Evolutionary conservation across 2,888 invertebrate genomes (phyloP).

Genomic region (Trichacis sp.): DNA sequence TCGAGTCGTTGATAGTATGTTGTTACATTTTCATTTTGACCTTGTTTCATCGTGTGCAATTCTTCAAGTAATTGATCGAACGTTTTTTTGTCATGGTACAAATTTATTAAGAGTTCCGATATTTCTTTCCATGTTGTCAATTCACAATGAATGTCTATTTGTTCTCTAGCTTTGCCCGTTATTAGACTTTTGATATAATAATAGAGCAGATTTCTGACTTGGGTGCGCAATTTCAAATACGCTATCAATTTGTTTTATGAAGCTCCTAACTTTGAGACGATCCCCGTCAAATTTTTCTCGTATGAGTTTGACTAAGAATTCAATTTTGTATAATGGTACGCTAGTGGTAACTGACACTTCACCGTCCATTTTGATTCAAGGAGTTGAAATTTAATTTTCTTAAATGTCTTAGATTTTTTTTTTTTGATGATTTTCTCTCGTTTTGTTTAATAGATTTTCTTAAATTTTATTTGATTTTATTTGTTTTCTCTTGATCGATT

Average conservation of each 20-base stretch:
- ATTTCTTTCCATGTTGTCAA: constrained; percentile 40
- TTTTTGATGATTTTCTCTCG: too few species aligned
- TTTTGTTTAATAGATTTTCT: too few species aligned
- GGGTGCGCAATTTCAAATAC: constrained; percentile 12
- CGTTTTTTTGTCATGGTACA: constrained; percentile 46
- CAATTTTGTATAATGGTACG: too few species aligned
- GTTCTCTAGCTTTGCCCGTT: constrained; percentile 42
- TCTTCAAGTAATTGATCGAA: constrained; percentile 33
- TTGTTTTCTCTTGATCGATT: too few species aligned
- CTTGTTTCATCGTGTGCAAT: constrained; percentile 47
- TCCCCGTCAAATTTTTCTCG: constrained; percentile 16
- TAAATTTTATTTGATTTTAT: too few species aligned
- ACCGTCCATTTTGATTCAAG: too few species aligned
- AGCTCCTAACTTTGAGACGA: constrained; percentile 15
- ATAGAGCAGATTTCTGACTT: constrained; percentile 24
- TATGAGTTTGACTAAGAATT: neutral
- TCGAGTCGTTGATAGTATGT: constrained; percentile 24
- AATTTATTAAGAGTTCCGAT: constrained; percentile 26
- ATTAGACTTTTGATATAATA: constrained; percentile 11
- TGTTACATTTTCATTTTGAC: constrained; percentile 43
- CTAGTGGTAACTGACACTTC: too few species aligned
- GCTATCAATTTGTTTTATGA: constrained; percentile 15
- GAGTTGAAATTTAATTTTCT: too few species aligned
- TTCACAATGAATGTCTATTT: constrained; percentile 8
- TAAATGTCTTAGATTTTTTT: too few species aligned